Evolutionary conservation across 92 coral and sea anemone genomes (phyloP).

Genomic region (Porites lobata): DNA sequence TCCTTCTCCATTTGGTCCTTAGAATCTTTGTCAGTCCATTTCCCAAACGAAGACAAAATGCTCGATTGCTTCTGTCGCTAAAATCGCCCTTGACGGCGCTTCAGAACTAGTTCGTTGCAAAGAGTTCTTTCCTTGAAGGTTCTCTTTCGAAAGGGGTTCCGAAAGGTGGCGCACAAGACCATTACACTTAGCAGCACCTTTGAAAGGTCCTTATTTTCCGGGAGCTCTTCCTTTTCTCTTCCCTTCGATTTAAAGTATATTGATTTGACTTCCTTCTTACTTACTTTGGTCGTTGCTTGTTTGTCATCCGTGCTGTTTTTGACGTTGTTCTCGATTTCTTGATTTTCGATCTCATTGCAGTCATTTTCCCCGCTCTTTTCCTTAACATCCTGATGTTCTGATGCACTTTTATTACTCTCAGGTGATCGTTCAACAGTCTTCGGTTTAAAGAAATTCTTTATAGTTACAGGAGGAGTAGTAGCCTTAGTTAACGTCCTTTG

Average conservation of each 20-base stretch:
- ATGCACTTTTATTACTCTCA: not conserved
- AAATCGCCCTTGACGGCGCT: constrained; percentile 29
- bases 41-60: constrained; percentile 72
- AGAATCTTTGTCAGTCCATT: constrained; percentile 26
- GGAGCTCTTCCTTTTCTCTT: not conserved
- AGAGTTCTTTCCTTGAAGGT: constrained; percentile 48
- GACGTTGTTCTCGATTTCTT: not conserved
- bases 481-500: constrained; percentile 85
- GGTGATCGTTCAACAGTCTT: constrained; percentile 10
- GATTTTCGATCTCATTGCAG: not conserved
- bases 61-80: constrained; percentile 79
- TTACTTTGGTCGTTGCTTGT: not conserved
- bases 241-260: constrained; percentile 21
- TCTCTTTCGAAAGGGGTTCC: constrained; percentile 24
- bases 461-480: constrained; percentile 86
- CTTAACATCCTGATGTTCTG: not conserved
- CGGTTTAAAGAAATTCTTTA: constrained; percentile 86
- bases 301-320: not conserved
- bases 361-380: not conserved
- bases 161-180: constrained; percentile 20
- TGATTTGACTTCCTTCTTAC: constrained; percentile 18
- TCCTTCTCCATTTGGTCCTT: constrained; percentile 30
- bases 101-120: constrained; percentile 63
- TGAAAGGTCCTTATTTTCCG: not conserved
- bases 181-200: not conserved